Evolutionary conservation across 2,113 vertebrate species (phyloP).

Genomic region (Paralichthys olivaceus): DNA sequence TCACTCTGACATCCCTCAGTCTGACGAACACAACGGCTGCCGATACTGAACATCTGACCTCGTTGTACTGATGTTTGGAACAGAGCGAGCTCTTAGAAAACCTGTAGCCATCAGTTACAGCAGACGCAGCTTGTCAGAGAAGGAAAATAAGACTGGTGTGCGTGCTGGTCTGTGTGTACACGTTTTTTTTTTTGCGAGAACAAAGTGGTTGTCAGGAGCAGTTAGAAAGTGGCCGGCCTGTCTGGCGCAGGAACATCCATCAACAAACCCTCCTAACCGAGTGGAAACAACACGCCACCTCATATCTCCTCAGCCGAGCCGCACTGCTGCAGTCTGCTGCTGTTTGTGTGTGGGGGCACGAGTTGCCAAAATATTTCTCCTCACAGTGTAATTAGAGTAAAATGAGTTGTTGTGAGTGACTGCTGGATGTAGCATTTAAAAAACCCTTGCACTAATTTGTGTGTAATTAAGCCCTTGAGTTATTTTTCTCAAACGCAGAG

Average conservation of each 20-base stretch:
- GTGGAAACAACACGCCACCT: conserved; percentile 40
- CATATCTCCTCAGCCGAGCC: conserved; percentile 47
- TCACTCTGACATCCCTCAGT: too few species aligned
- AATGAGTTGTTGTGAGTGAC: neutral
- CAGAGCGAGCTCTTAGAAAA: conserved; percentile 38
- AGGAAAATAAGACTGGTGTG: neutral
- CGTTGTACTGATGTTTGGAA: conserved; percentile 42
- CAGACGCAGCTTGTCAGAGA: conserved; percentile 37
- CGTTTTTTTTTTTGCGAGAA: neutral
- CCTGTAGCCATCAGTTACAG: conserved; percentile 47
- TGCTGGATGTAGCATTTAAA: neutral
- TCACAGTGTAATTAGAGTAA: neutral
- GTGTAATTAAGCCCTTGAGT: neutral
- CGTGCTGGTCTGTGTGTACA: neutral
- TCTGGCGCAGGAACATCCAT: conserved; percentile 64
- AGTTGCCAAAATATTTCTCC: too few species aligned
- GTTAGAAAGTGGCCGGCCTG: conserved; percentile 53
- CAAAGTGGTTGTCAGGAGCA: conserved; percentile 66
- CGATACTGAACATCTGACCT: too few species aligned
- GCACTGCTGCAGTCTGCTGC: conserved; percentile 7
- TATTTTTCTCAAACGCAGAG: neutral
- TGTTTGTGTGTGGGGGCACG: too few species aligned
- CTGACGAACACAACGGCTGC: too few species aligned
- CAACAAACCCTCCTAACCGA: conserved; percentile 53
- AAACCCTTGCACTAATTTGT: neutral